Percentiles rank a stretch among this genome's conserved stretches.
Conservation (phyloP, 2,797 vertebrate genomes). For the Podarcis siculus region DNA sequence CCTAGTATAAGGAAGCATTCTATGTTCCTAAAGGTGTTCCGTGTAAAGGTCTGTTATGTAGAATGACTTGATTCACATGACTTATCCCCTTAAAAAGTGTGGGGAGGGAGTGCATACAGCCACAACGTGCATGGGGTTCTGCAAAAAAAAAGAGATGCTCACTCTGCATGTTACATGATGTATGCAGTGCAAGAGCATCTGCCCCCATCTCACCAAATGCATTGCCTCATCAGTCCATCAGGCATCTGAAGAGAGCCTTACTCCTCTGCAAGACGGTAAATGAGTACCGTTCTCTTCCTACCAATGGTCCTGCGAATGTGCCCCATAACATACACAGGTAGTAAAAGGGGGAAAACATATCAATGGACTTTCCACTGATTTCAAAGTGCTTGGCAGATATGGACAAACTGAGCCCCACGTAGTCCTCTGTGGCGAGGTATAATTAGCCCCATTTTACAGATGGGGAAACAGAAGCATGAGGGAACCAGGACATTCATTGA, state of each 20-base stretch:
- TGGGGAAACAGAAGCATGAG: slow-evolving; percentile 46
- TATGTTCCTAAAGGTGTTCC: neutral
- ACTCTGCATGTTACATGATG: neutral
- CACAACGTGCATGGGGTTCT: neutral
- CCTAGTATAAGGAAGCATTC: neutral
- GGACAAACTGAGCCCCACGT: slow-evolving; percentile 30
- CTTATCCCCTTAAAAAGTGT: neutral
- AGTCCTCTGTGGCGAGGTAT: neutral
- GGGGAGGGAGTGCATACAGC: neutral
- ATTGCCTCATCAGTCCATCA: neutral
- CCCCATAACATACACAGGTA: too few species aligned
- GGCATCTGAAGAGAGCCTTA: neutral
- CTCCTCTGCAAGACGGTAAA: neutral
- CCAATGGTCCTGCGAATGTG: neutral
- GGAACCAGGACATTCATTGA: slow-evolving; percentile 36
- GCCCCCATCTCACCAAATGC: too few species aligned
- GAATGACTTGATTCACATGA: neutral
- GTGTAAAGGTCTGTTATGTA: neutral
- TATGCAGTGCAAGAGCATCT: neutral
- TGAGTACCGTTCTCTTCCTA: neutral
- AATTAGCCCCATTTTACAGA: slow-evolving; percentile 29
- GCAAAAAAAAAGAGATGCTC: neutral
- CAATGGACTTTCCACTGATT: neutral
- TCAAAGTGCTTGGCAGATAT: slow-evolving; percentile 13
- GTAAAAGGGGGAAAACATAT: neutral